Evolutionary conservation across 2,888 invertebrate genomes (phyloP).

Genomic region (Dendrolimus houi): DNA sequence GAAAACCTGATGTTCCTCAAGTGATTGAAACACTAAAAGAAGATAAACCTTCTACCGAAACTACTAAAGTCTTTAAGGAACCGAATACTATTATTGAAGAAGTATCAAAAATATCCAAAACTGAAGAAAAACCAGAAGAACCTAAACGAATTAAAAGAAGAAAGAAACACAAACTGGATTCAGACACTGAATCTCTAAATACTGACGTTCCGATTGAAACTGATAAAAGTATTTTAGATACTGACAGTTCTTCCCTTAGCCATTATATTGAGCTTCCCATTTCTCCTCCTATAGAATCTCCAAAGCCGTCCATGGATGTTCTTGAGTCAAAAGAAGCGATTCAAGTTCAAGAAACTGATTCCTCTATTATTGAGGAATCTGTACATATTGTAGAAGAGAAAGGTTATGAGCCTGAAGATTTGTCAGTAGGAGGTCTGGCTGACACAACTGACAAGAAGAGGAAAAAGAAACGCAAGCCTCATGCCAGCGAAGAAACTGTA

Average conservation of each 20-base stretch:
- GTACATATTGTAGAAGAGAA: slow-evolving; percentile 68
- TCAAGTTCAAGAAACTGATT: slow-evolving; percentile 43
- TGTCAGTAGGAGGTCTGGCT: slow-evolving; percentile 57
- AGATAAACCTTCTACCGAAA: background rate
- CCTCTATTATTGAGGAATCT: slow-evolving; percentile 55
- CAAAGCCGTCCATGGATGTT: slow-evolving; percentile 43
- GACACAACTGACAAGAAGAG: slow-evolving; percentile 54
- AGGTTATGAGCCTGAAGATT: slow-evolving; percentile 85
- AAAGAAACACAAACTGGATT: slow-evolving; percentile 77
- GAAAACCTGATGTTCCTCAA: slow-evolving; percentile 11
- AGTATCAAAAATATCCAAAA: slow-evolving; percentile 26
- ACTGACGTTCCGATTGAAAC: slow-evolving; percentile 37
- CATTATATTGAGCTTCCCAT: slow-evolving; percentile 58
- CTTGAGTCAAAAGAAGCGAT: slow-evolving; percentile 17
- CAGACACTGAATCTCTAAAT: slow-evolving; percentile 38
- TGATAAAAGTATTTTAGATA: slow-evolving; percentile 49
- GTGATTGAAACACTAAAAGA: background rate
- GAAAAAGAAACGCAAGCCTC: slow-evolving; percentile 63
- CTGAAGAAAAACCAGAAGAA: slow-evolving; percentile 39
- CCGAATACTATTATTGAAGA: slow-evolving; percentile 46
- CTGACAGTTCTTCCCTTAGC: slow-evolving; percentile 59
- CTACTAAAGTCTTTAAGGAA: slow-evolving; percentile 7
- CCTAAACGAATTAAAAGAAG: slow-evolving; percentile 78
- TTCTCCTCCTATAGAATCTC: slow-evolving; percentile 68
- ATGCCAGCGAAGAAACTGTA: slow-evolving; percentile 52